Conservation (phyloP, 2,888 invertebrate genomes). For the Sylvicola cinctus region DNA sequence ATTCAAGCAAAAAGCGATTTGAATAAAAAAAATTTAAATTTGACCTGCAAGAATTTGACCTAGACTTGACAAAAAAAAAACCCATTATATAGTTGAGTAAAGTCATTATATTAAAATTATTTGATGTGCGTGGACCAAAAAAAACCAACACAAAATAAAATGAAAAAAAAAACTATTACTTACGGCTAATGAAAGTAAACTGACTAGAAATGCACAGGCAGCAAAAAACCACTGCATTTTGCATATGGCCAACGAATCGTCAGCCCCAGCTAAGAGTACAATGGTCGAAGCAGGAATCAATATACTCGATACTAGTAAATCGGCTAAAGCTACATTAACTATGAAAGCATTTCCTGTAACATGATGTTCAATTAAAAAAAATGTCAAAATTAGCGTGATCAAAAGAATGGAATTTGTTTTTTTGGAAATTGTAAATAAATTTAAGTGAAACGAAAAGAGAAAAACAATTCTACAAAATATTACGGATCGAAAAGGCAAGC, state of each 20-base stretch:
- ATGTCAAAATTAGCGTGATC: not conserved
- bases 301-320: slow-evolving; percentile 43
- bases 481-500: too few relatives aligned
- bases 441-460: not conserved
- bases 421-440: not conserved
- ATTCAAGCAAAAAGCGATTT: too few relatives aligned
- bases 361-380: slow-evolving; percentile 1
- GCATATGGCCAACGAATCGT: slow-evolving; percentile 37
- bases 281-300: slow-evolving; percentile 50
- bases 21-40: too few relatives aligned
- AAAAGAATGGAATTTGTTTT: not conserved
- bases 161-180: slow-evolving; percentile 11
- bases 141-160: too few relatives aligned
- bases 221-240: slow-evolving; percentile 43
- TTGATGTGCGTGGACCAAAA: too few relatives aligned
- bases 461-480: not conserved
- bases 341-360: slow-evolving; percentile 43
- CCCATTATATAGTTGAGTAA: too few relatives aligned
- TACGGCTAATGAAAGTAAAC: slow-evolving; percentile 37
- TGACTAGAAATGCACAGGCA: slow-evolving; percentile 42
- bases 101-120: too few relatives aligned
- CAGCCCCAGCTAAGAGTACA: slow-evolving; percentile 43
- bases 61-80: too few relatives aligned
- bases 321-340: slow-evolving; percentile 49
- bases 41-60: too few relatives aligned